These are phyloP conservation scores for Boloria euphrosyne DNA, from an alignment of 2,888 invertebrate genomes.

Conservation along the genomic window DNA sequence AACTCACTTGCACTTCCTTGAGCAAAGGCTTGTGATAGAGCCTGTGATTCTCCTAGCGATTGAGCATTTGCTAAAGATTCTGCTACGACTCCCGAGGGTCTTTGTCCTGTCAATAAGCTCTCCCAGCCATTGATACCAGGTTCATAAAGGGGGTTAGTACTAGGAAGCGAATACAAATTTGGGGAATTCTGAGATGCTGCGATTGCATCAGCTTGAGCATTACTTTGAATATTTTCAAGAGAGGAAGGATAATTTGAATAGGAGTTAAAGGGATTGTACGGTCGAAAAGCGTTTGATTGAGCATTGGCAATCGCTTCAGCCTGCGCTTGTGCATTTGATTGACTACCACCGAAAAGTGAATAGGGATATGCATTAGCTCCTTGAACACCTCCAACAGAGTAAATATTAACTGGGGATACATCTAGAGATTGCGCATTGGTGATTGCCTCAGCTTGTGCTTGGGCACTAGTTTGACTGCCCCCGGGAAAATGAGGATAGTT, in stretches of 20 bases:
- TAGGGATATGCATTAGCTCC: constrained; percentile 14
- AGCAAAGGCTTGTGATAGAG: constrained; percentile 14
- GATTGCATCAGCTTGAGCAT: constrained; percentile 31
- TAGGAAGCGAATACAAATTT: constrained; percentile 39
- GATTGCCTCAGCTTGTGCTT: constrained; percentile 21
- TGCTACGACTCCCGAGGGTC: constrained; percentile 27
- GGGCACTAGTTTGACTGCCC: constrained; percentile 16
- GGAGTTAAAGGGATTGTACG: not conserved
- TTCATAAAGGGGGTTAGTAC: constrained; percentile 26
- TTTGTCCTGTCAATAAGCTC: constrained; percentile 22
- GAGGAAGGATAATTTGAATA: constrained; percentile 14
- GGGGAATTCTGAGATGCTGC: constrained; percentile 42
- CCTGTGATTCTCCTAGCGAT: constrained; percentile 18
- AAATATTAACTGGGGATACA: constrained; percentile 11
- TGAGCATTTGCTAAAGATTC: constrained; percentile 24
- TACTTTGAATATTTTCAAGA: constrained; percentile 21
- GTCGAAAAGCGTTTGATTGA: not conserved
- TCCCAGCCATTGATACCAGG: constrained; percentile 28
- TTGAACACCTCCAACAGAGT: constrained; percentile 1
- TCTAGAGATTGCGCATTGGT: constrained; percentile 21
- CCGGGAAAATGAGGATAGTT: constrained; percentile 3
- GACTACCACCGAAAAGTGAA: constrained; percentile 18
- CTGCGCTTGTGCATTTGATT: constrained; percentile 17
- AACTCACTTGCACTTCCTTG: constrained; percentile 29
- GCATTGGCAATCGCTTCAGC: constrained; percentile 5